Conservation (phyloP, 1,140 invertebrate species). For the Manduca sexta region DNA sequence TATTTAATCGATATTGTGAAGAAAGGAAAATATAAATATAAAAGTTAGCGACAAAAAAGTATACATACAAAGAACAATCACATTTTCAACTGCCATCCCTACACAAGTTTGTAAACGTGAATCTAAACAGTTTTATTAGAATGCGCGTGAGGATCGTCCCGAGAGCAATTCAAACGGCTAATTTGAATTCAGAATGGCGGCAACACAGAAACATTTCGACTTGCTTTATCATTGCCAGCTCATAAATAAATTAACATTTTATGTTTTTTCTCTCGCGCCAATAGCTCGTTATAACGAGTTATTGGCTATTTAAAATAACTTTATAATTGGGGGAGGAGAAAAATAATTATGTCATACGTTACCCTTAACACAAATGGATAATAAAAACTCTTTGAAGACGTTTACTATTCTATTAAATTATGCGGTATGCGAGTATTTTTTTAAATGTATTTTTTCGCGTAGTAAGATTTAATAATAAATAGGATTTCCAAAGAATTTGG, state of each 20-base stretch:
- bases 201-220: constrained; percentile 3
- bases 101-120: constrained; percentile 21
- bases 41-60: no score
- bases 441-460: no score
- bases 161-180: constrained; percentile 58
- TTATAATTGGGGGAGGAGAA: no score
- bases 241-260: constrained; percentile 42
- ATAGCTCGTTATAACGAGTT: constrained; percentile 24
- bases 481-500: no score
- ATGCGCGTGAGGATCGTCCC: constrained; percentile 29
- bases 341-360: no score
- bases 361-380: no score
- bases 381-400: no score
- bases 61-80: no score
- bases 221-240: constrained; percentile 11
- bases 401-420: no score
- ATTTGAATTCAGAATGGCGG: constrained; percentile 38
- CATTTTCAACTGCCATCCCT: constrained; percentile 8
- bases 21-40: no score
- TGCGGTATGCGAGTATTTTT: background rate
- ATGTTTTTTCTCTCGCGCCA: constrained; percentile 1
- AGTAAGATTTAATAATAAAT: no score
- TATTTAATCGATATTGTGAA: no score
- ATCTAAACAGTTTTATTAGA: constrained; percentile 33
- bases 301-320: constrained; percentile 4